Percentiles rank a stretch among this genome's conserved stretches.
Conservation (phyloP, 1,140 invertebrate genomes). For the Trachelipus rathkii region DNA sequence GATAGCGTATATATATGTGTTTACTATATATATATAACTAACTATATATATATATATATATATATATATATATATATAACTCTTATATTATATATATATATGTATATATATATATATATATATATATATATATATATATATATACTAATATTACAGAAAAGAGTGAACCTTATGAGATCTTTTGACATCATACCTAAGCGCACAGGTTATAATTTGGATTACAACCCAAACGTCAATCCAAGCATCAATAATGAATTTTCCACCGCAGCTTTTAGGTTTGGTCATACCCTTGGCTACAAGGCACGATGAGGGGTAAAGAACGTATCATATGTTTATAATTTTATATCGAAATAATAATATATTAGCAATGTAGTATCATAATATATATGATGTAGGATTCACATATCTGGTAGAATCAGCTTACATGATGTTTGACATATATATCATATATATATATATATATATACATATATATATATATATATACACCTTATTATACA, state of each 20-base stretch:
- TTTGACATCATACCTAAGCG: constrained; percentile 46
- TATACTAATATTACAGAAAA: neutral
- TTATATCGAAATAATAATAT: neutral
- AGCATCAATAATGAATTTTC: constrained; percentile 77
- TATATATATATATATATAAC: too few species aligned
- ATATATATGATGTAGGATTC: too few species aligned
- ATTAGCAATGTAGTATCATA: too few species aligned
- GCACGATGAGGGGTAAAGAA: constrained; percentile 23
- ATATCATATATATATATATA: too few species aligned
- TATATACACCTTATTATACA: too few species aligned
- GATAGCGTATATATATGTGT: too few species aligned
- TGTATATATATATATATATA: constrained; percentile 7
- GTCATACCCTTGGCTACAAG: constrained; percentile 70
- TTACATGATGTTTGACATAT: too few species aligned
- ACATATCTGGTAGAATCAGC: too few species aligned
- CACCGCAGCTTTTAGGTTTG: constrained; percentile 79
- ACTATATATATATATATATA: too few species aligned
- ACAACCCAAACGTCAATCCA: constrained; percentile 65
- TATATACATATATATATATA: too few species aligned
- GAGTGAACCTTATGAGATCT: constrained; percentile 19
- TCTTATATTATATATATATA: constrained; percentile 4
- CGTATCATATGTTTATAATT: too few species aligned
- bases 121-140: constrained; percentile 40
- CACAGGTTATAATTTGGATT: constrained; percentile 48
- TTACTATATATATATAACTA: too few species aligned